Base-by-base conservation (phyloP, 2,113 vertebrate species). In the Datnioides undecimradiatus region DNA sequence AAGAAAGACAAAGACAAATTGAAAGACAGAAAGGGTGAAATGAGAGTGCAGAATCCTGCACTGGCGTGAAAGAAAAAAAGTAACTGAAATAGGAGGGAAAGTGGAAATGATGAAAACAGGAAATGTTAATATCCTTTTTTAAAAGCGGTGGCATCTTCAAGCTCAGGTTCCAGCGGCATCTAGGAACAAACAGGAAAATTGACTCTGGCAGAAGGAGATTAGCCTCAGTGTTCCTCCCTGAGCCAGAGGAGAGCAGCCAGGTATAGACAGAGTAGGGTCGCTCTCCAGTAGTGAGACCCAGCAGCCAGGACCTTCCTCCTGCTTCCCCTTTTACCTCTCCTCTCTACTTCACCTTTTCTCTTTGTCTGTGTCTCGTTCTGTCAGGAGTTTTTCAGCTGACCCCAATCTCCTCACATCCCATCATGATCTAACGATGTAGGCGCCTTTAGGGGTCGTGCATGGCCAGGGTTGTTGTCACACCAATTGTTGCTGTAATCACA, bases 151-250 rank as follows among this genome's bases (percentile, higher is more conserved):
- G 79, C 73, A 55, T 79, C 69, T 77, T 79, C 31, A 21, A 49
- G 75, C 62, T 91, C 78, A 75, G 49, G 73, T 84, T 87, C 40
- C 66, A 64, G 52, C 58, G 14, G 36, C 13, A 63, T 67, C 74
- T 67, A 40, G 64, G 63, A 88, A 80, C 63, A 63, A 89, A 70
- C 54, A 58, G 67, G 49, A 82, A 66, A 75, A 84, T 77, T 65
- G 66, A 80, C 76, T 91, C 43, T 76, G 85, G 82, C 82, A 87
- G 60, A 76, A 76, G 73, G 57, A 91, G 87, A 89, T 90, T 88
- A 92, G 87, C 82, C 71, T 82, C 76, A 60, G 52, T 59, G 83
- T 83, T 73, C 65, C 52, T 85, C 69, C 33, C 38, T n/a, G 48
- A 73, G 76, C 25, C 17, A 0, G 23, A 66, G 71, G 46, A 77